Base-by-base conservation (phyloP, 2,113 vertebrate genomes). In the Nanger granti region DNA sequence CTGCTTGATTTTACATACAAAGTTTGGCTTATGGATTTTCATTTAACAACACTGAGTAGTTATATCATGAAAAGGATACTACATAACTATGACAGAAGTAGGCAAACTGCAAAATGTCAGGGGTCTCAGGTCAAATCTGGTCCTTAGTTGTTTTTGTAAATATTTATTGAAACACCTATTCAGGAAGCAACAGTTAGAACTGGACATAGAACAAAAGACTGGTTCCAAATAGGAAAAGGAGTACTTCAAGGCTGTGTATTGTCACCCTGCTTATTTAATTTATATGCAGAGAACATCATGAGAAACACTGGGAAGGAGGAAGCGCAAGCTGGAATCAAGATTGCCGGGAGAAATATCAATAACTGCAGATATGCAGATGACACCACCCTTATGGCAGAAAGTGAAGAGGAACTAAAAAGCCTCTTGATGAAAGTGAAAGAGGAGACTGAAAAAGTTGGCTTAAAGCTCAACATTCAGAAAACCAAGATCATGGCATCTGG, bases 301-400 rank as follows among this genome's bases (percentile, higher is more conserved):
- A 66, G 31, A n/a, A 66, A 66, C 1, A 0, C 31, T 66, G 31
- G 31, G 4, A 2, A 18, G 64, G 1, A 66, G 7, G 31, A 66
- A 66, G 31, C 2, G 0, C 15, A 66, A 66, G 31, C 15, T 66
- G 15, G 64, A 66, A 66, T 66, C 15, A 66, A 66, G 31, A n/a
- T 66, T 66, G 31, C 31, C 0, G 0, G 15, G 31, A n/a, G 64
- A 66, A 18, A 18, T n/a, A n/a, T n/a, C 31, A 66, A n/a, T n/a
- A n/a, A 66, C 64, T 0, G 2, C 31, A 34, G 15, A n/a, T 66
- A 66, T 18, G 31, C 64, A 66, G 7, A 66, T n/a, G 64, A 66
- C 2, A 66, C 7, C 3, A 17, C 3, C 7, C 64, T 66, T 18
- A 34, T 34, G 64, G 7, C 64, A 66, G 1, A 66, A 34, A 34